phyloP scores from a whole-genome alignment of 2,888 invertebrate species.

The Fissipunctia ypsillon region DNA sequence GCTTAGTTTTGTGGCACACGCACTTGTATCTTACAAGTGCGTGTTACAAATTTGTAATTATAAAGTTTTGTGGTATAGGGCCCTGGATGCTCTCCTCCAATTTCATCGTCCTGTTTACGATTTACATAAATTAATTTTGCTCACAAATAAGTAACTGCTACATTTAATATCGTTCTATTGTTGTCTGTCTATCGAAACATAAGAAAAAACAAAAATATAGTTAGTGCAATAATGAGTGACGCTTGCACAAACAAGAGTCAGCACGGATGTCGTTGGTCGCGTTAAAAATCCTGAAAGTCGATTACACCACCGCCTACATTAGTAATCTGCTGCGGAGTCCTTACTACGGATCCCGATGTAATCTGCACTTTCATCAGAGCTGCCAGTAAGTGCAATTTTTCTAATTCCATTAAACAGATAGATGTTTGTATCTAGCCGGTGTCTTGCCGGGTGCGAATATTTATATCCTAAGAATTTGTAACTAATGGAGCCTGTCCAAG shows the following conservation, averaged over 20 bases:
- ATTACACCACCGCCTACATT: slow-evolving; percentile 15
- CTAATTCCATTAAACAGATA: slow-evolving; percentile 65
- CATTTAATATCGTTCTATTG: background rate
- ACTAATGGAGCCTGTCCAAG: slow-evolving; percentile 83
- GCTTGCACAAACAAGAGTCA: background rate
- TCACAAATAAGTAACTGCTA: slow-evolving; percentile 2
- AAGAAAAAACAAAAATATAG: background rate
- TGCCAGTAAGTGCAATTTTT: slow-evolving; percentile 49
- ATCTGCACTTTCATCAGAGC: slow-evolving; percentile 32
- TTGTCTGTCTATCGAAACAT: background rate
- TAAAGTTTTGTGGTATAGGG: no score
- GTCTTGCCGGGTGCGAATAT: slow-evolving; percentile 67
- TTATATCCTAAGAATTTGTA: slow-evolving; percentile 80
- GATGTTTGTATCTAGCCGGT: slow-evolving; percentile 56
- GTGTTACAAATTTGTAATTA: no score
- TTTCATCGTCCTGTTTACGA: slow-evolving; percentile 40
- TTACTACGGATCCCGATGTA: slow-evolving; percentile 16
- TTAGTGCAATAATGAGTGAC: background rate
- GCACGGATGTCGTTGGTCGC: background rate
- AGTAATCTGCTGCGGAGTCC: slow-evolving; percentile 7
- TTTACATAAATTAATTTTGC: slow-evolving; percentile 25
- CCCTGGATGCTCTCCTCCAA: slow-evolving; percentile 20
- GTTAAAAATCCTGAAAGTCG: slow-evolving; percentile 26
- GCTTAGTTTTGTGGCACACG: no score
- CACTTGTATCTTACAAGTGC: no score